phyloP scores from a whole-genome alignment of 1,140 invertebrate species.

The Magallana angulata region DNA sequence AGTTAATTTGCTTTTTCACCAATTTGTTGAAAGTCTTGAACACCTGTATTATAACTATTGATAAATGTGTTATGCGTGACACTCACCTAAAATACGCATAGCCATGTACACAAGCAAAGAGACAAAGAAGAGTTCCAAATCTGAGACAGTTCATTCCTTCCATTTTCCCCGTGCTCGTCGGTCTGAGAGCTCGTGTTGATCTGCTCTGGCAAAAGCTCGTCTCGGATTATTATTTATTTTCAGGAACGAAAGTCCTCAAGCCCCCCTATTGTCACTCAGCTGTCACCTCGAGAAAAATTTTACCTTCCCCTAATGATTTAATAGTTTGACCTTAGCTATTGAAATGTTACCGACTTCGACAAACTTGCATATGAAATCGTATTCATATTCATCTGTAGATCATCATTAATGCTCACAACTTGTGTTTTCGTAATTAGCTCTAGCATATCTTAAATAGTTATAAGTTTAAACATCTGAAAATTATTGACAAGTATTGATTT shows the following conservation, averaged over 20 bases:
- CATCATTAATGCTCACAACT: background rate
- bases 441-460: conserved; percentile 10
- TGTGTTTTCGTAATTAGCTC: conserved; percentile 12
- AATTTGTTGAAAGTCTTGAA: too few species aligned
- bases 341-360: conserved; percentile 12
- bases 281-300: conserved; percentile 23
- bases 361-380: background rate
- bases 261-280: background rate
- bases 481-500: too few species aligned
- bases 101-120: conserved; percentile 13
- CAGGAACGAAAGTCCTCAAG: background rate
- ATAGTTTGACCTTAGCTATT: conserved; percentile 11
- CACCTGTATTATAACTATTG: too few species aligned
- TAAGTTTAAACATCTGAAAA: too few species aligned
- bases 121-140: conserved; percentile 31
- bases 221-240: conserved; percentile 30
- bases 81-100: background rate
- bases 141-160: conserved; percentile 10
- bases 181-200: conserved; percentile 25
- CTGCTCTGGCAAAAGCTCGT: conserved; percentile 6
- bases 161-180: conserved; percentile 7
- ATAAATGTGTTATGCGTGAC: too few species aligned
- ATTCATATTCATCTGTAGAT: conserved; percentile 21
- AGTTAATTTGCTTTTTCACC: too few species aligned
- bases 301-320: background rate